Conservation (phyloP, 2,113 vertebrate genomes). For the Siniperca chuatsi region DNA sequence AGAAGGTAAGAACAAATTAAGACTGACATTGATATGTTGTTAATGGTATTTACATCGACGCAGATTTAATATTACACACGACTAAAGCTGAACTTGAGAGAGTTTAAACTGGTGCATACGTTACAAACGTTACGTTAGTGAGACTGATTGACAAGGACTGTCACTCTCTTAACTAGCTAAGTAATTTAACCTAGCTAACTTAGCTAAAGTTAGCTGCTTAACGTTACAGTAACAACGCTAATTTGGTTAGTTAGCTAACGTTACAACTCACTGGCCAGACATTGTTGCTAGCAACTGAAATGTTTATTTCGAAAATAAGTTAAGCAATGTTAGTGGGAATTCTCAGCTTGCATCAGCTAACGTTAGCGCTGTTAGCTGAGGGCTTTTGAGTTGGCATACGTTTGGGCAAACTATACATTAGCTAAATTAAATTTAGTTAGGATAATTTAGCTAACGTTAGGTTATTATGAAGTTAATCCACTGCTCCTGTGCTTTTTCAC, state of each 20-base stretch:
- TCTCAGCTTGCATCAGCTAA: no score
- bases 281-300: not conserved
- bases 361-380: not conserved
- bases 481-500: not conserved
- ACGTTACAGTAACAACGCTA: not conserved
- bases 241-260: not conserved
- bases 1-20: slow-evolving; percentile 69
- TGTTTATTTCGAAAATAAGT: not conserved
- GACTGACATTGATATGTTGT: fast-evolving
- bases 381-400: not conserved
- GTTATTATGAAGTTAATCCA: no score
- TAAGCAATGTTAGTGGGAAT: not conserved
- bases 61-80: fast-evolving
- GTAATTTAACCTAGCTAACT: not conserved
- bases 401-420: no score
- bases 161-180: not conserved
- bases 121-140: not conserved
- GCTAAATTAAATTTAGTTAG: not conserved
- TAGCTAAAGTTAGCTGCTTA: not conserved
- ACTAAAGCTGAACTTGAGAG: fast-evolving
- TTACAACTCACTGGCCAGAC: not conserved
- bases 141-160: not conserved
- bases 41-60: fast-evolving
- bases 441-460: not conserved
- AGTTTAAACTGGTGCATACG: not conserved